Base-by-base conservation (phyloP, 2,888 invertebrate genomes). In the Drosophila percnosoma region DNA sequence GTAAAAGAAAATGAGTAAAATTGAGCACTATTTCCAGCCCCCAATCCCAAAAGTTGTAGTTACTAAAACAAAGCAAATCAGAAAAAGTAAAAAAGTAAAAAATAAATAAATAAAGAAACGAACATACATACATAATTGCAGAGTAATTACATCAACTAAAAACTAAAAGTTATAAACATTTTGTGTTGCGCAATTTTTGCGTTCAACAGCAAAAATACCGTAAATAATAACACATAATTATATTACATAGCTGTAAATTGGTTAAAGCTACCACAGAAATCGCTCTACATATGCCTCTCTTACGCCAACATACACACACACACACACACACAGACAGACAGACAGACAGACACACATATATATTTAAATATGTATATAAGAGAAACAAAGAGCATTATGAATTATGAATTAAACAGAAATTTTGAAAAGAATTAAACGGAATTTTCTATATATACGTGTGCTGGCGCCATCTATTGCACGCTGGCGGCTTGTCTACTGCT, bases 381-480 rank as follows among this genome's bases (percentile, higher is more conserved):
- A 78, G 77, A 80, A 87, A 66, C 68, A 73, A 73, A 80, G 68
- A 81, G 84, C 84, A 84, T 87, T 87, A 83, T 73, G 70, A 84
- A 83, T 87, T 87, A 83, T 73, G 70, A 84, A 83, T 87, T 87
- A 83, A 83, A 83, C 79, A 71, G 79, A 84, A 82, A 80, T 80
- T 83, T 83, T 83, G 79, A 87, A 87, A 83, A 82, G 67, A 87
- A 68, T 31, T 2, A 15, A 42, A 31, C 18, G 21, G 29, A 1
- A n/a, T n/a, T 55, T 55, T 21, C 8, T 8, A 11, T 31, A 31
- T 31, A 1, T 13, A 10, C 13, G 4, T 2, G 13, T 1, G 5
- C 13, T 61, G 40, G 77, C 76, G 77, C 58, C 76, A 72, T 73
- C 76, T 68, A 48, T 48, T 21, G 49, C 0, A 2, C 18, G 27